Percentiles rank a stretch among this genome's conserved stretches.
Conservation (phyloP, 2,888 invertebrate species). For the Agapetus fuscipes region DNA sequence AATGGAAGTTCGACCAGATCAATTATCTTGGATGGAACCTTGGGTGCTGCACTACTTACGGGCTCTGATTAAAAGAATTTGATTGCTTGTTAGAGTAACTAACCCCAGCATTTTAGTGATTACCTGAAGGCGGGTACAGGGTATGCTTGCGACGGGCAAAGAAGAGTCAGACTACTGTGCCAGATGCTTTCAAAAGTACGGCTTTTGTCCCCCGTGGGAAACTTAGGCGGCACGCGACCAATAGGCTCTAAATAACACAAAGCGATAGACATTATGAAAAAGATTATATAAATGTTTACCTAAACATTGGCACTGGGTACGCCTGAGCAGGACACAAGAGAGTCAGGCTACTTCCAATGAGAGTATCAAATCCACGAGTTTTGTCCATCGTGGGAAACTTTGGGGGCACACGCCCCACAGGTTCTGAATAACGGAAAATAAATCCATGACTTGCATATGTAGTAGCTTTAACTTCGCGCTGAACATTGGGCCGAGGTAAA, state of each 20-base stretch:
- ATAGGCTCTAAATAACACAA: conserved; percentile 47
- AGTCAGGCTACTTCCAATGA: conserved; percentile 45
- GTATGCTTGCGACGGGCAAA: conserved; percentile 69
- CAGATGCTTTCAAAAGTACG: conserved; percentile 50
- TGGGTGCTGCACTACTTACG: conserved; percentile 59
- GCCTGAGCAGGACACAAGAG: conserved; percentile 67
- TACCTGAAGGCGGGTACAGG: conserved; percentile 60
- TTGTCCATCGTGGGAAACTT: conserved; percentile 47
- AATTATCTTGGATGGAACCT: conserved; percentile 49
- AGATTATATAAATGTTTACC: conserved; percentile 38
- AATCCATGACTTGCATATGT: too few relatives aligned
- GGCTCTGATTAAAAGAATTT: conserved; percentile 47
- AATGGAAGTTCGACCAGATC: conserved; percentile 27
- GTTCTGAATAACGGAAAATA: conserved; percentile 28
- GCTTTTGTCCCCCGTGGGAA: conserved; percentile 52
- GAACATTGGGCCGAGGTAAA: conserved; percentile 7
- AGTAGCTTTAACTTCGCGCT: conserved; percentile 1
- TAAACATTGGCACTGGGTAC: conserved; percentile 63
- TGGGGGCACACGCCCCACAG: conserved; percentile 41
- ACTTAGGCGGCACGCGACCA: conserved; percentile 57
- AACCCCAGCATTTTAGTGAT: too few relatives aligned
- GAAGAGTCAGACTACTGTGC: conserved; percentile 43
- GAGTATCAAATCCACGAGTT: conserved; percentile 50
- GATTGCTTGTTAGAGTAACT: too few relatives aligned
- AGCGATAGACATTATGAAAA: neutral